These are phyloP conservation scores for Crematogaster levior DNA, from an alignment of 2,888 invertebrate genomes.

Conservation along the genomic window DNA sequence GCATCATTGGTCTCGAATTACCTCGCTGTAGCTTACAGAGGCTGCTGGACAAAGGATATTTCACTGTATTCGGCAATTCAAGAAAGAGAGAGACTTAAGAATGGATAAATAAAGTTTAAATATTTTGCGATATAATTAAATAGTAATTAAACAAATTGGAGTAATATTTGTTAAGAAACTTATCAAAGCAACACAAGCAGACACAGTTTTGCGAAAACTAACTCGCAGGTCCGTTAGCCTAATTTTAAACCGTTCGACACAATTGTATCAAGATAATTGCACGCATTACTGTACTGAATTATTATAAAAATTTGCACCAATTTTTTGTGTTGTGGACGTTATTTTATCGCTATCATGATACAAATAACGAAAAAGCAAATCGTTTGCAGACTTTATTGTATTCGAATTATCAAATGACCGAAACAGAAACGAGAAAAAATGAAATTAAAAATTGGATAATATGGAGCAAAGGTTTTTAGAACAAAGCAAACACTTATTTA, in stretches of 20 bases:
- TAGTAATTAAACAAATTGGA: conserved; percentile 2
- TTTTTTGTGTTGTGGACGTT: not conserved
- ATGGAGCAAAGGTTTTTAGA: not conserved
- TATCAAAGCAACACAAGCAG: not conserved
- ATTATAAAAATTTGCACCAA: not conserved
- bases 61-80: not conserved
- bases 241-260: not conserved
- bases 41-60: conserved; percentile 24
- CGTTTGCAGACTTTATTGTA: not conserved
- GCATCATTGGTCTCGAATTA: conserved; percentile 63
- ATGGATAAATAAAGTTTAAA: no score
- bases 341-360: not conserved
- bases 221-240: not conserved
- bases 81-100: no score
- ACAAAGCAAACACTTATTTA: not conserved
- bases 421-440: not conserved
- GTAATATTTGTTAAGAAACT: not conserved
- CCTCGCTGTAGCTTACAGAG: conserved; percentile 52
- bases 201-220: not conserved
- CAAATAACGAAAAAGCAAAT: not conserved
- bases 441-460: not conserved
- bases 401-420: not conserved
- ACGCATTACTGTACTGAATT: not conserved
- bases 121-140: no score
- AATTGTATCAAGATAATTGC: not conserved